Base-by-base conservation (phyloP, 2,888 invertebrate species). In the Kryphioiulus occultus region DNA sequence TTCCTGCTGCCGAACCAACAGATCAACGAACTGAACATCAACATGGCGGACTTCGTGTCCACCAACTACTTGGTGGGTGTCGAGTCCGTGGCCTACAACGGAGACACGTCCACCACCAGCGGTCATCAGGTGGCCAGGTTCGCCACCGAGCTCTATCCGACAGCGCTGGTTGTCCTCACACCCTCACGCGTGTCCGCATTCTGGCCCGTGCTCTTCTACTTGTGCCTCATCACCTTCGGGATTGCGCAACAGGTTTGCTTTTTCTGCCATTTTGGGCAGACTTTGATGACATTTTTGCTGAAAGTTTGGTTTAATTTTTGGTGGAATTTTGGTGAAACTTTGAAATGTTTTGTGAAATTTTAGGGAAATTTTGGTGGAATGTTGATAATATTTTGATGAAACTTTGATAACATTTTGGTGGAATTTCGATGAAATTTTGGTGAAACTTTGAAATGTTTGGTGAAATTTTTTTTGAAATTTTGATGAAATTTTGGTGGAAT, bases 61-160 rank as follows among this genome's bases (percentile, higher is more conserved):
- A 88, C 68, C 42, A 88, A 89, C 85, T 88, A 89, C 59, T 47
- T 88, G 9, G 39, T 88, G 0, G 89, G 89, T n/a, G 88, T 86
- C 32, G 88, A 88, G 87, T 88, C 85, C 42, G 86, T 82, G 12
- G 87, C 59, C 68, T 30, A 26, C 78, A 83, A 88, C 82, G 84
- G 44, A 42, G 88, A 88, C 82, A 32, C 30, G 15, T 17, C 86
- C 10, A 47, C 17, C 9, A 53, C 83, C 22, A 89, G 89, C 88
- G 91, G 91, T 22, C 97, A 96, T 93, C 97, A 97, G 92, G 96
- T 95, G 0, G 92, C 97, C 88, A 94, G 97, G 88, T 93, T 97
- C 88, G 95, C 96, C 17, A 97, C 96, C n/a, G 97, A 97, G 92
- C 92, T 97, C n/a, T 95, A 97, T 89, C 97, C 97, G 0, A 96